Evolutionary conservation across 1,140 invertebrate species (phyloP), one percentile per base, ranked within the genome.

Genomic region (Lycorma delicatula): DNA sequence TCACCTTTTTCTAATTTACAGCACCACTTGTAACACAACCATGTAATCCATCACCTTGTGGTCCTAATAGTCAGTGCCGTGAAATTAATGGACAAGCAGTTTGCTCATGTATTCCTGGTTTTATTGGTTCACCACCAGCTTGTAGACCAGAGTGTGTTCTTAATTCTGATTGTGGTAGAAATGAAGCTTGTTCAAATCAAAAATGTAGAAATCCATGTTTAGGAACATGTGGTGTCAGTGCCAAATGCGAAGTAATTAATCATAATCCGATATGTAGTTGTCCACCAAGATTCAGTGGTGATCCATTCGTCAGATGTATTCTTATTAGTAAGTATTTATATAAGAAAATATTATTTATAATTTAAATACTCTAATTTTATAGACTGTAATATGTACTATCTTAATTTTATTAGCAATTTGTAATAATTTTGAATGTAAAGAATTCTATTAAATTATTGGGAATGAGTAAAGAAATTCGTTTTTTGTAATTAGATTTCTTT

Each of bases 301-400:
- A 90, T 77, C 85, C 88, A 38, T 87, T 87, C 62, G 68, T 80
- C 25, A 73, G 79, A 60, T 89, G 87, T 67, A 70, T 71, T 46
- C 64, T 66, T 38, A 66, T 77, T 64, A 71, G n/a, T n/a, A n/a
- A n/a, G n/a, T n/a, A n/a, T n/a, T n/a, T n/a, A n/a, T n/a, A n/a
- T n/a, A n/a, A n/a, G n/a, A n/a, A n/a, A n/a, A n/a, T n/a, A n/a
- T n/a, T n/a, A n/a, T n/a, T n/a, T n/a, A n/a, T n/a, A n/a, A n/a
- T n/a, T n/a, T n/a, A n/a, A n/a, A n/a, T n/a, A n/a, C n/a, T n/a
- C n/a, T n/a, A n/a, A n/a, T n/a, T n/a, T n/a, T n/a, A n/a, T n/a
- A n/a, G n/a, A n/a, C n/a, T n/a, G n/a, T n/a, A n/a, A n/a, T n/a
- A n/a, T n/a, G n/a, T n/a, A n/a, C n/a, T n/a, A n/a, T n/a, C n/a